These are phyloP conservation scores for Brachirus orientalis DNA, from an alignment of 2,113 vertebrate species.

Conservation along the genomic window DNA sequence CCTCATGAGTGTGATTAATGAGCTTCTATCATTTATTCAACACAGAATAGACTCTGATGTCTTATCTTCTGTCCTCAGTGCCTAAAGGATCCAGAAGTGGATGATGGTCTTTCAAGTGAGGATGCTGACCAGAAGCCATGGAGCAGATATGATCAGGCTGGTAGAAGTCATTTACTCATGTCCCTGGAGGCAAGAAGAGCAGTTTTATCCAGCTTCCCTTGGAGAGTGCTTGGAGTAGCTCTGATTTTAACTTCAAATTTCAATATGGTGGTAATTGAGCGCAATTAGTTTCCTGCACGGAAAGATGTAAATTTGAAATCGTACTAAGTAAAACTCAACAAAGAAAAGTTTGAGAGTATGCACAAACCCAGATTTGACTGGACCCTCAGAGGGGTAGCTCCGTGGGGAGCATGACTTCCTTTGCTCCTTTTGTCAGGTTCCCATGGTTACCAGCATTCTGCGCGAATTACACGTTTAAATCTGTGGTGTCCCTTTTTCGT, in stretches of 20 bases:
- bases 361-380: constrained; percentile 11
- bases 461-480: constrained; percentile 53
- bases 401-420: neutral
- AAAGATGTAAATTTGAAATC: neutral
- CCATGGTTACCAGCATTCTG: constrained; percentile 51
- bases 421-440: constrained; percentile 34
- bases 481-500: constrained; percentile 2
- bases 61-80: constrained; percentile 19
- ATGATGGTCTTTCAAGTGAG: constrained; percentile 48
- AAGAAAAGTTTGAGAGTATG: neutral
- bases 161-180: constrained; percentile 20
- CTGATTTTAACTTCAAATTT: too few species aligned
- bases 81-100: constrained; percentile 25
- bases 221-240: constrained; percentile 2
- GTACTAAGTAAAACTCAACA: neutral
- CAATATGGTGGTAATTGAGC: neutral
- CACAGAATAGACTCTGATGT: constrained; percentile 53
- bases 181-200: constrained; percentile 4
- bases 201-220: constrained; percentile 2
- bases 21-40: constrained; percentile 72
- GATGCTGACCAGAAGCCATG: constrained; percentile 25
- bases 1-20: constrained; percentile 63
- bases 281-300: constrained; percentile 3
- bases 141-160: constrained; percentile 38
- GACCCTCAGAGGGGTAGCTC: constrained; percentile 6